Conservation (phyloP, 2,797 vertebrate genomes). For the Anguilla anguilla region DNA sequence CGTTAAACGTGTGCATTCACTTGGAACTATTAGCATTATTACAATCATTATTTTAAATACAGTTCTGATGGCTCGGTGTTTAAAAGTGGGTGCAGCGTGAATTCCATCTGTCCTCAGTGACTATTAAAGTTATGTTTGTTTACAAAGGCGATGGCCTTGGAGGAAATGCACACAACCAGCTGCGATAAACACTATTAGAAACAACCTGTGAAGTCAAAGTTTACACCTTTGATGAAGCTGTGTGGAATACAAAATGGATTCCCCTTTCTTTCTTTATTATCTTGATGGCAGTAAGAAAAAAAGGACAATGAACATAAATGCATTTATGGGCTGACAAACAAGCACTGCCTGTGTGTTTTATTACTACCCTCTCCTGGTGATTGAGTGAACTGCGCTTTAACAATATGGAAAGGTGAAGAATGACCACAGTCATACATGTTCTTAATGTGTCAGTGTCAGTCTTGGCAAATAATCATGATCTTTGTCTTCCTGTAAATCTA, state of each 20-base stretch:
- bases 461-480: neutral
- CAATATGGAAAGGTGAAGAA: neutral
- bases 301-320: conserved; percentile 23
- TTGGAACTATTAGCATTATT: neutral
- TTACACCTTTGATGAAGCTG: conserved; percentile 41
- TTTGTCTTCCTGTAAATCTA: too few species aligned
- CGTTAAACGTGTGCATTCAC: neutral
- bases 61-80: neutral
- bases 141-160: conserved; percentile 54
- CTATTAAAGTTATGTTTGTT: conserved; percentile 38
- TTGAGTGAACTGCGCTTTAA: conserved; percentile 24
- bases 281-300: neutral
- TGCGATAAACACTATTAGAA: conserved; percentile 56
- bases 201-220: conserved; percentile 54
- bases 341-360: conserved; percentile 50
- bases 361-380: conserved; percentile 70
- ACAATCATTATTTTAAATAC: conserved; percentile 20
- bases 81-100: neutral
- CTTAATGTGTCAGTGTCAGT: neutral
- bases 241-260: conserved; percentile 50
- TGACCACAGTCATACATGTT: neutral
- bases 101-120: conserved; percentile 23
- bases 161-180: conserved; percentile 51
- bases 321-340: conserved; percentile 13
- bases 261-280: conserved; percentile 53